Evolutionary conservation across 1,140 invertebrate genomes (phyloP).

Genomic region (Drosophila sechellia): DNA sequence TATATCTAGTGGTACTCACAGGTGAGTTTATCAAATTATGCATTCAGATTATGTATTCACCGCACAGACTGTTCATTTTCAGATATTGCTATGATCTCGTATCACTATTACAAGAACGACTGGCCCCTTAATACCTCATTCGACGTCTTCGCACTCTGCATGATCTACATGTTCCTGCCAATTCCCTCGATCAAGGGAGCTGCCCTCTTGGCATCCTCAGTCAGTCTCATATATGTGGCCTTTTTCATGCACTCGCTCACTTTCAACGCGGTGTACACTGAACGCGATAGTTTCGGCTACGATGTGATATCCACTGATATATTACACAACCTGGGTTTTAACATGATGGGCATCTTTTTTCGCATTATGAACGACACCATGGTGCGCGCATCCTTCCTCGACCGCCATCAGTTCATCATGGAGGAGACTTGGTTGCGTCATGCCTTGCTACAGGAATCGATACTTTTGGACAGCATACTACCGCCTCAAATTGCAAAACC

Average conservation of each 20-base stretch:
- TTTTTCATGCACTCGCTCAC: constrained; percentile 87
- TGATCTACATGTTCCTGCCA: constrained; percentile 91
- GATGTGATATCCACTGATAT: constrained; percentile 86
- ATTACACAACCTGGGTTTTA: constrained; percentile 90
- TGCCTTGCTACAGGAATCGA: constrained; percentile 93
- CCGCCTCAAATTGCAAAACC: constrained; percentile 93
- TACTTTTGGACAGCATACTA: constrained; percentile 93
- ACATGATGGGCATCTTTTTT: constrained; percentile 93
- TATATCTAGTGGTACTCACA: constrained; percentile 35
- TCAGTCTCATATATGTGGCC: constrained; percentile 87
- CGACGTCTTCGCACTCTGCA: constrained; percentile 88
- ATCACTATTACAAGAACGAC: constrained; percentile 80
- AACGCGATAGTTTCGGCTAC: not conserved
- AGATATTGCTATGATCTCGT: constrained; percentile 86
- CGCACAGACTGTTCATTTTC: constrained; percentile 10
- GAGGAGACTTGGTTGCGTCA: constrained; percentile 91
- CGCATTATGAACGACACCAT: constrained; percentile 94
- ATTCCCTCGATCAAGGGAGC: constrained; percentile 88
- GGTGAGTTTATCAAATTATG: constrained; percentile 38
- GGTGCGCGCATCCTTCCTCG: constrained; percentile 93
- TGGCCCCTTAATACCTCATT: constrained; percentile 86
- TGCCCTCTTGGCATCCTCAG: constrained; percentile 87
- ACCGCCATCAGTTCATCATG: constrained; percentile 93
- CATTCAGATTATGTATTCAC: too few species aligned
- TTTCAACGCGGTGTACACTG: not conserved